Evolutionary conservation across 2,113 vertebrate genomes (phyloP), one percentile per base, ranked within the genome.

Genomic region (Silurus glanis): DNA sequence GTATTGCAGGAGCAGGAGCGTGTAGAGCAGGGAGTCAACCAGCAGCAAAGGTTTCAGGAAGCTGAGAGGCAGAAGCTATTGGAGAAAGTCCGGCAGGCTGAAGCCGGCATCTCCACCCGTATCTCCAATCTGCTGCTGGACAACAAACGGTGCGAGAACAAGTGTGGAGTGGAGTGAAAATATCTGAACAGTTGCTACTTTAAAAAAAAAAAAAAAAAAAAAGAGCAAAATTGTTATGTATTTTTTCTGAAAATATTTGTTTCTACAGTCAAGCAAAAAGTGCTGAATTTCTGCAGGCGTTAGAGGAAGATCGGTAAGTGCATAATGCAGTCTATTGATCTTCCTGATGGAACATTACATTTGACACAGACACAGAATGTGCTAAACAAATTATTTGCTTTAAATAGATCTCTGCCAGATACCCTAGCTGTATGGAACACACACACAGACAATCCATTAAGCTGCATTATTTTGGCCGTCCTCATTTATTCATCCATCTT

Each of bases 231-330:
- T 16, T 28, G 10, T 49, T 49, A 13, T 64, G n/a, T 25, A 16
- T 66, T 51, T 67, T 67, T 23, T 37, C 21, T 71, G 21, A 47
- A 16, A 79, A 51, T 67, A 75, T 3, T 81, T 84, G 49, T 85
- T 23, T 66, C 76, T 89, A n/a, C 83, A 99, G 98, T 87, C 97
- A 98, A 86, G 97, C 95, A 66, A 96, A 95, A 91, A 98, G 93
- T 64, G 95, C 97, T 0, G 95, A 95, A 90, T 95, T 99, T 88
- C 93, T 99, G 61, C 97, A 99, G 90, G 94, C 96, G 2, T 91
- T 99, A 91, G 97, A 99, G 86, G 96, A 97, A 47, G 97, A 99
- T 81, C 95, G 98, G 98, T 98, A 84, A 95, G 96, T 90, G n/a
- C 9, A 67, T 64, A 45, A 51, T 59, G 59, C 56, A 55, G 7